Evolutionary conservation across 2,113 vertebrate genomes (phyloP), one percentile per base, ranked within the genome.

Genomic region (Mesoclemmys tuberculata): DNA sequence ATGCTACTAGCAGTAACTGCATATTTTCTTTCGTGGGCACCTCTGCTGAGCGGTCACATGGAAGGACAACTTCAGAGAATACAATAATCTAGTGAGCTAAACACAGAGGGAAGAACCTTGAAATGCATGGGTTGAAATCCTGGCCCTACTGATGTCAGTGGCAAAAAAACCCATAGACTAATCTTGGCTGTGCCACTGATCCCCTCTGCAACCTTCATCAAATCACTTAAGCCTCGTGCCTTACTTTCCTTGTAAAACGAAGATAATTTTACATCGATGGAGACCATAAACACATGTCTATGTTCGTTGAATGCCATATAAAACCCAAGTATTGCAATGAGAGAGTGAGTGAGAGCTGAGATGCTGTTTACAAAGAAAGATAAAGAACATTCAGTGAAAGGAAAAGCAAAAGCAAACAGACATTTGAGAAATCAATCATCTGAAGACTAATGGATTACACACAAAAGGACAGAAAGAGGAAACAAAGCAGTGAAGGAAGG

Each of bases 361-460:
- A 55, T n/a, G 58, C 54, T 58, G 13, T 24, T 29, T 31, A 35
- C 81, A n/a, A 44, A 84, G 48, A 10, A 16, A 16, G 19, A 49
- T 52, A 44, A 85, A 27, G 27, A 44, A 24, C 1, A 7, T 8
- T 27, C 31, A 16, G 51, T 52, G 14, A 52, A 52, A 64, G 83
- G 2, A 44, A 9, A 7, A 64, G 12, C 80, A 87, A 54, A 94
- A 92, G 26, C 54, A 35, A 64, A 54, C 58, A 85, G 96, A 75
- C 26, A 51, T 88, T 80, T 83, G n/a, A 92, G 75, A 95, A 96
- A 90, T 68, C 85, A 88, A 78, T 88, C 85, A 80, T 68, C 44
- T 21, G 38, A 94, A 18, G 56, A 41, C 58, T 74, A 16, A 49
- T 75, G 13, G 22, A 90, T 92, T 80, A 87, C 84, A 41, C 8